Evolutionary conservation across 2,113 vertebrate species (phyloP).

Genomic region (Eptesicus fuscus): DNA sequence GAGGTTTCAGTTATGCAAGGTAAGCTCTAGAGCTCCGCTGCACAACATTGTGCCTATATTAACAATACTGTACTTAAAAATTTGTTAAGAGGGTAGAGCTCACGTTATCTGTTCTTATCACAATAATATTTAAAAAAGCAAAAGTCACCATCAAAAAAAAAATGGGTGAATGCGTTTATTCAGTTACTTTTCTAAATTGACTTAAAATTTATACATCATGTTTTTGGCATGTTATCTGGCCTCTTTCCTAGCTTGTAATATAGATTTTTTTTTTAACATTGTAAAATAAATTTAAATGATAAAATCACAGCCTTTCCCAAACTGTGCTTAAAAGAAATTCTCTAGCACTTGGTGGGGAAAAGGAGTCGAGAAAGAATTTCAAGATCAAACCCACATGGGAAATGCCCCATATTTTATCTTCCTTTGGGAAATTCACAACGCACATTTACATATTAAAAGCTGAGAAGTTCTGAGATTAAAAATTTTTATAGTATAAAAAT

Average conservation of each 20-base stretch:
- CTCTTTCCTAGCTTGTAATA: not conserved
- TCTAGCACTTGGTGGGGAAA: not conserved
- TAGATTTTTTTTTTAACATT: not conserved
- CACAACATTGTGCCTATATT: not conserved
- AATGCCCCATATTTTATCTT: not conserved
- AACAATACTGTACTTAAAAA: not conserved
- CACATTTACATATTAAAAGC: conserved; percentile 30
- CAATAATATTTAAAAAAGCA: not conserved
- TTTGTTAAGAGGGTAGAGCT: not conserved
- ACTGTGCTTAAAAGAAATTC: not conserved
- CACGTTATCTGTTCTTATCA: not conserved
- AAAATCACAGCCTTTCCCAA: not conserved
- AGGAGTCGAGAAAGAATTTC: conserved; percentile 3
- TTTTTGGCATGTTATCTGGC: not conserved
- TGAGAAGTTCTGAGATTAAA: conserved; percentile 12
- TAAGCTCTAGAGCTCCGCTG: not conserved
- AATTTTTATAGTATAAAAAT: not conserved
- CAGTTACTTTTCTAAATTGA: not conserved
- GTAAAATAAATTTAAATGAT: conserved; percentile 21
- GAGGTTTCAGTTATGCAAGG: not conserved
- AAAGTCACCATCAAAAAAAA: not conserved
- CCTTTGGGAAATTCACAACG: not conserved
- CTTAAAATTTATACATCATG: not conserved
- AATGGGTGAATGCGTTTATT: not conserved
- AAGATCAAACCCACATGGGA: not conserved